Percentiles rank a stretch among this genome's conserved stretches.
Evolutionary conservation across 2,113 vertebrate species (phyloP).

Genomic region (Anhinga rufa): DNA sequence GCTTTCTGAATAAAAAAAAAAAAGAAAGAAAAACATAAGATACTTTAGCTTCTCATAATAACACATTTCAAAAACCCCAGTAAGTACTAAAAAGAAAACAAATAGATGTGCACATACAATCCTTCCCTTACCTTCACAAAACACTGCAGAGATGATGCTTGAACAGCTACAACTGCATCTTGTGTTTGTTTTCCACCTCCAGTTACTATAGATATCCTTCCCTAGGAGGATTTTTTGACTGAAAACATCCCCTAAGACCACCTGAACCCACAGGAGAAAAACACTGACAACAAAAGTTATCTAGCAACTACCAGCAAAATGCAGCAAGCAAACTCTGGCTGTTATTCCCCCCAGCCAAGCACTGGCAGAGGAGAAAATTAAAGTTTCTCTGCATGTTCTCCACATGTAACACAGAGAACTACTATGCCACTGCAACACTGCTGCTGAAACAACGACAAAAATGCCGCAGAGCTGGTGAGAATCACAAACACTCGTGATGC

Average conservation of each 20-base stretch:
- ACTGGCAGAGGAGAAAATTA: neutral
- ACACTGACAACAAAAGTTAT: neutral
- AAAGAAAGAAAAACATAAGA: neutral
- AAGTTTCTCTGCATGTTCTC: neutral
- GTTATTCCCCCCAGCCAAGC: neutral
- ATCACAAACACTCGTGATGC: neutral
- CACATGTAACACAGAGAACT: neutral
- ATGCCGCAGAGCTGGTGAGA: neutral
- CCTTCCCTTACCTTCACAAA: neutral
- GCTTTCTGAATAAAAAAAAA: neutral
- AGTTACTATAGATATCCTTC: neutral
- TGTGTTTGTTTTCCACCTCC: neutral
- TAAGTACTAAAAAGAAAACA: neutral
- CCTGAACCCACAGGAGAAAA: neutral
- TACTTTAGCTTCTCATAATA: neutral
- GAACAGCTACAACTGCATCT: neutral
- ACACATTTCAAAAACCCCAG: neutral
- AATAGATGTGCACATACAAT: neutral
- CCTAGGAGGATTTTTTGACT: neutral
- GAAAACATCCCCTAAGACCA: neutral
- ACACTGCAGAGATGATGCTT: neutral
- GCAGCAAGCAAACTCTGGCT: neutral
- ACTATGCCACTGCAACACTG: neutral
- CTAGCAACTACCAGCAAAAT: neutral
- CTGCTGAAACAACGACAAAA: neutral